These are phyloP conservation scores for Mustelus asterias DNA, from an alignment of 2,113 vertebrate genomes.

Conservation along the genomic window DNA sequence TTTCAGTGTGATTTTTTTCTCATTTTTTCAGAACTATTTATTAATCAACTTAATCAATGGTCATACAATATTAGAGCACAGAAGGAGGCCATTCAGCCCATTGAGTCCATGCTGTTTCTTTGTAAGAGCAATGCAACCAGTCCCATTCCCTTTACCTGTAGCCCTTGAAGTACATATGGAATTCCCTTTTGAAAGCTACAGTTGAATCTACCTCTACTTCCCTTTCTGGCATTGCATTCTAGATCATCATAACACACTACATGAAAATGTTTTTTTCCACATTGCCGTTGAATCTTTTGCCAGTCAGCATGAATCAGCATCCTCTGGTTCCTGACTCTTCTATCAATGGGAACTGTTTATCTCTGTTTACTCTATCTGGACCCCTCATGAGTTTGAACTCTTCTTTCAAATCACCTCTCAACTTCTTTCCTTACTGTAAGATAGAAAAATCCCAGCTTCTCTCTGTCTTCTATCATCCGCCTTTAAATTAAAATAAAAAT, in stretches of 20 bases:
- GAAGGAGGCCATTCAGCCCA: not conserved
- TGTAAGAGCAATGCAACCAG: not conserved
- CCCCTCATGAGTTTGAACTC: not conserved
- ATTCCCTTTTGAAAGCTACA: not conserved
- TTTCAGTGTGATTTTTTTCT: not conserved
- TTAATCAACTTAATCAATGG: no score
- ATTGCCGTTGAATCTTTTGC: not conserved
- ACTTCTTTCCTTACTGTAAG: not conserved
- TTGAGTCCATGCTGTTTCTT: not conserved
- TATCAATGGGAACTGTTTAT: not conserved
- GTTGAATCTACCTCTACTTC: not conserved
- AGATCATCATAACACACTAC: not conserved
- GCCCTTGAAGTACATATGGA: not conserved
- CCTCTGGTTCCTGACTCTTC: not conserved
- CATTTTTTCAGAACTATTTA: not conserved
- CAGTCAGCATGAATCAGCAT: not conserved
- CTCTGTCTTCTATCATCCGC: not conserved
- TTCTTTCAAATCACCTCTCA: not conserved
- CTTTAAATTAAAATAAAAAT: slow-evolving; percentile 8
- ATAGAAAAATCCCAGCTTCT: not conserved
- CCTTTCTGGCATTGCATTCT: not conserved
- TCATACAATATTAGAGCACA: not conserved
- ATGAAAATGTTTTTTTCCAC: not conserved
- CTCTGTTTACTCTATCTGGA: not conserved
- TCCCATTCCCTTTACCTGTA: not conserved